Conservation (phyloP, 2,113 vertebrate genomes). For the Oryzias javanicus region DNA sequence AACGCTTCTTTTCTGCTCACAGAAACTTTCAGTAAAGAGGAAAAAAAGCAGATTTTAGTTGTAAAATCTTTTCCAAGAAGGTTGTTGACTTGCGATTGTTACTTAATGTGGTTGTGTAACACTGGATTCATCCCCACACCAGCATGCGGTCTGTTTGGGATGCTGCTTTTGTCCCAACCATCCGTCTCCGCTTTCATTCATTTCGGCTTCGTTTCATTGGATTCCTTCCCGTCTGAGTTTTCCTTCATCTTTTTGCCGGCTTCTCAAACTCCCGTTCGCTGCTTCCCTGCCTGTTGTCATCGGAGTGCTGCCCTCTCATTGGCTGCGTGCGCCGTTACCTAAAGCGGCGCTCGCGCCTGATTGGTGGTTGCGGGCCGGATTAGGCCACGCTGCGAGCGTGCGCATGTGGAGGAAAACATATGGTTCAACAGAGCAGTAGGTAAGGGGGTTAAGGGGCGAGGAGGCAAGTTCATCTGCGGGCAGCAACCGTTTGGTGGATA, state of each 20-base stretch:
- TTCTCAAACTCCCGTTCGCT: slow-evolving; percentile 19
- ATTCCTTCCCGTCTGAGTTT: not conserved
- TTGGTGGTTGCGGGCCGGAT: slow-evolving; percentile 34
- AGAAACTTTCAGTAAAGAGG: not conserved
- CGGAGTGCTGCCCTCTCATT: slow-evolving; percentile 28
- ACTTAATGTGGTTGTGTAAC: slow-evolving; percentile 71
- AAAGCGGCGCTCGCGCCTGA: slow-evolving; percentile 37
- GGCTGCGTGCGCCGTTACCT: slow-evolving; percentile 60
- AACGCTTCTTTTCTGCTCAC: not conserved
- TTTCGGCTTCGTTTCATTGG: not conserved
- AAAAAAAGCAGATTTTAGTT: not conserved
- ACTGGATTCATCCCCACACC: slow-evolving; percentile 18
- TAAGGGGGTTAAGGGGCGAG: slow-evolving; percentile 30
- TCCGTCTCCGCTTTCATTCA: not conserved
- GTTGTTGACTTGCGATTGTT: slow-evolving; percentile 21
- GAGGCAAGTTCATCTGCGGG: not conserved
- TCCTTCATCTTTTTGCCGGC: slow-evolving; percentile 3
- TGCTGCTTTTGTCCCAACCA: not conserved
- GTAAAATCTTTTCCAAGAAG: not conserved
- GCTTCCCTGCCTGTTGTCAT: slow-evolving; percentile 28
- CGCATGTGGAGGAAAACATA: slow-evolving; percentile 53
- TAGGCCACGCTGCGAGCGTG: slow-evolving; percentile 50
- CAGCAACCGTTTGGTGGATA: no score
- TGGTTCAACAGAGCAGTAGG: slow-evolving; percentile 57
- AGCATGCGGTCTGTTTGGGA: not conserved